These are phyloP conservation scores for Pangasius larnaudii DNA, from an alignment of 2,797 vertebrate species.

Conservation along the genomic window DNA sequence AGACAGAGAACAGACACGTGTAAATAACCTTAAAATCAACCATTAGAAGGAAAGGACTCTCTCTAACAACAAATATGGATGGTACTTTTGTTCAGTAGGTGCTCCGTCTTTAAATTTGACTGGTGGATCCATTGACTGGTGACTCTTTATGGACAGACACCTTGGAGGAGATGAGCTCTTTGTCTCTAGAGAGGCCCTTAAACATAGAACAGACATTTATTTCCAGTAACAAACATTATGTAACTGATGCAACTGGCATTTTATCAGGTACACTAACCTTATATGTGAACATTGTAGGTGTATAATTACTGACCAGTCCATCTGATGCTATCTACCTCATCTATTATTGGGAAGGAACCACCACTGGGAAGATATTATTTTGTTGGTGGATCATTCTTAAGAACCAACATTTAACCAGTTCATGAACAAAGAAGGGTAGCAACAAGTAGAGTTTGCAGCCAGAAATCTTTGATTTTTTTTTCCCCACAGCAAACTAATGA, in stretches of 20 bases:
- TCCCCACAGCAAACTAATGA: neutral
- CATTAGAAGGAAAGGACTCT: neutral
- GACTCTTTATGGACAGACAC: conserved; percentile 31
- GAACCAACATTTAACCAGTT: neutral
- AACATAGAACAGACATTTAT: conserved; percentile 8
- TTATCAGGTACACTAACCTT: neutral
- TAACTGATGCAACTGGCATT: neutral
- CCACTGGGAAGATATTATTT: neutral
- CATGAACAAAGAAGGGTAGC: neutral
- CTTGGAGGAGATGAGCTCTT: neutral
- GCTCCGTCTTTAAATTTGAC: neutral
- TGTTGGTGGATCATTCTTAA: neutral
- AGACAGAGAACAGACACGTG: neutral
- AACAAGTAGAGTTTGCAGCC: neutral
- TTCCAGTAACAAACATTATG: neutral
- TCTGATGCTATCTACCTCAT: neutral
- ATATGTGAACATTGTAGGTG: neutral
- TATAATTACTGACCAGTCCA: neutral
- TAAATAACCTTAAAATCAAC: conserved; percentile 1
- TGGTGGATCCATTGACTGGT: conserved; percentile 27
- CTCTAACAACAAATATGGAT: neutral
- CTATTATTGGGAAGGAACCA: neutral
- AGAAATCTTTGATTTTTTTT: neutral
- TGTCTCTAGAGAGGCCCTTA: neutral
- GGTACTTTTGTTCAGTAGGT: neutral